Base-by-base conservation (phyloP, 2,113 vertebrate species). In the Herpailurus yagouaroundi region DNA sequence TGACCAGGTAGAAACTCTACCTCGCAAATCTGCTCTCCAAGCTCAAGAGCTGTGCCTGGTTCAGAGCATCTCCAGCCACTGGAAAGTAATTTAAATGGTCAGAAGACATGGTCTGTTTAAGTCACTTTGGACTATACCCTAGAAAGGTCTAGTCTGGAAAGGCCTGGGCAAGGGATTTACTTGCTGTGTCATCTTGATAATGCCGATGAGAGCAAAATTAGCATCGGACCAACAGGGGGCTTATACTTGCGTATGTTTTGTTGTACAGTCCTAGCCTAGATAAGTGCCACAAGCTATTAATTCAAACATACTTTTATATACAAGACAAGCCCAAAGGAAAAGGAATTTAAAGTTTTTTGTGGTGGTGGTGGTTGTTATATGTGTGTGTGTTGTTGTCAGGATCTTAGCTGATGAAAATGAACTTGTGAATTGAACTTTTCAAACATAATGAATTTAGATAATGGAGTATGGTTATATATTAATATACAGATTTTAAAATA, bases 401-500 rank as follows among this genome's bases (percentile, higher is more conserved):
- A 89, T 81, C 36, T 19, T 79, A 96, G 60, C 38, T 73, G 38
- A 80, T 91, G 48, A 95, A 97, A 94, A 86, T 82, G 19, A 96
- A 92, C 31, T 73, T 95, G 29, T n/a, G 29, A 94, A 29, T 69
- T 95, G 50, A 92, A 89, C 52, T 93, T 97, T 96, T 91, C 63
- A 23, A 85, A 96, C 96, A 87, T 48, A 97, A 33, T 80, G 36
- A 60, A 71, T 91, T 95, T 23, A 86, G 29, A 36, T 68, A 94
- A 73, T 52, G 45, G 95, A 86, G 25, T 66, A 80, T 83, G 41
- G 74, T 9, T 93, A 74, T 69, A 50, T 60, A 36, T 94, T 74
- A 91, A 95, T 86, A 73, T 86, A 18, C 50, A 94, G 19, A 81
- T 94, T 95, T 92, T 66, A 50, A 90, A 94, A 85, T 55, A 74